Percentiles rank a stretch among this genome's conserved stretches.
Conservation (phyloP, 2,888 invertebrate species). For the Eupithecia subfuscata region DNA sequence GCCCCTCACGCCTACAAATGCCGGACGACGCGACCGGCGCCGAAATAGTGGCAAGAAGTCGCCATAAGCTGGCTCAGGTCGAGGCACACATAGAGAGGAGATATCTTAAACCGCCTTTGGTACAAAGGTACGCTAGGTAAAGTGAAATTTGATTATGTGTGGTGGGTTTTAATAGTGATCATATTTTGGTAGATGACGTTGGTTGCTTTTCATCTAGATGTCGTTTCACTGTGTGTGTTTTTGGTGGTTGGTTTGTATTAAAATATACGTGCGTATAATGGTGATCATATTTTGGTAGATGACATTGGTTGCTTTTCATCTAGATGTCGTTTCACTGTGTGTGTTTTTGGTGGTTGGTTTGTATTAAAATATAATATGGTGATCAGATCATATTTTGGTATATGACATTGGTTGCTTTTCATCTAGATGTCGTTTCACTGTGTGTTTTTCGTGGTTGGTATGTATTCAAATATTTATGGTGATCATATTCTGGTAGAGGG, state of each 20-base stretch:
- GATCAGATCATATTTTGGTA: too few relatives aligned
- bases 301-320: background rate
- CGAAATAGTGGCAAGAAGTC: constrained; percentile 84
- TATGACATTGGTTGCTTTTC: background rate
- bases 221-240: background rate
- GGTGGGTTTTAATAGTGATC: constrained; percentile 22
- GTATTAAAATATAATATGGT: too few relatives aligned
- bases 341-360: background rate
- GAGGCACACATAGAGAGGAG: constrained; percentile 96
- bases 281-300: background rate
- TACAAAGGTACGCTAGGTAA: constrained; percentile 82
- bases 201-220: background rate
- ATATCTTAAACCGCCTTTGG: constrained; percentile 96
- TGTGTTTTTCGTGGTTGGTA: background rate
- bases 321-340: background rate
- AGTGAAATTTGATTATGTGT: constrained; percentile 49
- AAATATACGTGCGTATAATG: too few relatives aligned
- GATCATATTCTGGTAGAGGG: background rate
- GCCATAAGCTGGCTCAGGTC: constrained; percentile 89
- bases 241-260: background rate
- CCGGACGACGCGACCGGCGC: constrained; percentile 85
- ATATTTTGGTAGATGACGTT: background rate
- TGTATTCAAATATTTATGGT: background rate
- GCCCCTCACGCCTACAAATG: constrained; percentile 76
- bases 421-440: background rate